phyloP scores from a whole-genome alignment of 2,888 invertebrate species.

The Cataglyphis altisquamis region DNA sequence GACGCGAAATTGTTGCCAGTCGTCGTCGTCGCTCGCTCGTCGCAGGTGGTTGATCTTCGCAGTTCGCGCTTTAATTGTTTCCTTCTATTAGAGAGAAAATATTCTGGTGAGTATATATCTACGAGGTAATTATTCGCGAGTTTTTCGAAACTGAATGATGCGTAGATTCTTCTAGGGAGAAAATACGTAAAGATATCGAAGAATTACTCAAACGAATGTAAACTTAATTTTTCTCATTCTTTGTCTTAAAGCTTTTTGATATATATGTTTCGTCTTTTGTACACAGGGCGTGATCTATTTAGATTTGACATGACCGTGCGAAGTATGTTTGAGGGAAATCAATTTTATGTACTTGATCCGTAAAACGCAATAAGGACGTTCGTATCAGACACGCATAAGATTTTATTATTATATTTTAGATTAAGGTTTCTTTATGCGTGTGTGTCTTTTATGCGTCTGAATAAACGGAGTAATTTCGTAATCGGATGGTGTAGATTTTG shows the following conservation, averaged over 20 bases:
- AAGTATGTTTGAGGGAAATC: neutral
- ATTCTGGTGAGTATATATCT: constrained; percentile 2
- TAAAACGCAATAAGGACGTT: neutral
- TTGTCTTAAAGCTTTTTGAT: neutral
- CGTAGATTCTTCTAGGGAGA: neutral
- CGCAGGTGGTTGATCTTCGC: neutral
- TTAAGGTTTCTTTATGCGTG: neutral
- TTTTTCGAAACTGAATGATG: neutral
- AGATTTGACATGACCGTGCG: neutral
- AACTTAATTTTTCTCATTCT: neutral
- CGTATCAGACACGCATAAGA: neutral
- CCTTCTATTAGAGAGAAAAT: neutral
- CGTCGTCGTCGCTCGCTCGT: neutral
- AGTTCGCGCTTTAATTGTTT: neutral
- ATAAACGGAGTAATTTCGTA: neutral
- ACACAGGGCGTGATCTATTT: too few relatives aligned
- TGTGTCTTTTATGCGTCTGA: neutral
- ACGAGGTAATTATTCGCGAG: too few relatives aligned
- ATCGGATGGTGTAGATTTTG: neutral
- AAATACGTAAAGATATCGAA: neutral
- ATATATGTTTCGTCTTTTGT: neutral
- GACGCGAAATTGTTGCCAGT: neutral
- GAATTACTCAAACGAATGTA: neutral
- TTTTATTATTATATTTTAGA: too few relatives aligned
- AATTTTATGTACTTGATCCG: neutral